Conservation (phyloP, 1,140 invertebrate species). For the Gerris buenoi region DNA sequence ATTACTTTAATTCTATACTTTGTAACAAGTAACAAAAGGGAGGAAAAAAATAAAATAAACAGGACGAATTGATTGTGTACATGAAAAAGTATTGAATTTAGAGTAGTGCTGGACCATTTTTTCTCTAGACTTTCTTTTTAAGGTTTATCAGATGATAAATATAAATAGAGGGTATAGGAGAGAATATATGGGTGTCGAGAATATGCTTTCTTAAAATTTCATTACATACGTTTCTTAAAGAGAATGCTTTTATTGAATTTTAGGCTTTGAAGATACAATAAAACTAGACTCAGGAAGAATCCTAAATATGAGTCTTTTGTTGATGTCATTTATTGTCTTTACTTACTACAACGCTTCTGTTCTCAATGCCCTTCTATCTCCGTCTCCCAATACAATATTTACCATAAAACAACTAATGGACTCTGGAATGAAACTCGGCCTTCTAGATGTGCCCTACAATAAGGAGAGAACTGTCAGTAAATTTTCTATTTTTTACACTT, state of each 20-base stretch:
- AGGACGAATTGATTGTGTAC: no score
- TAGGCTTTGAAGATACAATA: not conserved
- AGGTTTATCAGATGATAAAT: no score
- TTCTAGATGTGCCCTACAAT: not conserved
- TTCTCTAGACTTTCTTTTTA: no score
- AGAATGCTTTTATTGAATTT: not conserved
- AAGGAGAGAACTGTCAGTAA: not conserved
- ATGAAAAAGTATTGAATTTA: no score
- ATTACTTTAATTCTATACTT: no score
- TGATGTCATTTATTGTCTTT: constrained; percentile 2
- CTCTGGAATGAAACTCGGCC: not conserved
- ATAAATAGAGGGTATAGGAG: no score
- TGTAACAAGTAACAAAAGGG: no score
- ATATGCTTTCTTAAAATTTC: no score
- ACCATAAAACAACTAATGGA: not conserved
- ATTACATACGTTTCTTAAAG: no score
- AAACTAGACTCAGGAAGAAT: not conserved
- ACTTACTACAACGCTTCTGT: constrained; percentile 10
- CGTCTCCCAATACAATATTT: not conserved
- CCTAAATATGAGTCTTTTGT: not conserved
- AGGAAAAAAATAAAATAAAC: no score
- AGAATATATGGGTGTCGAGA: no score
- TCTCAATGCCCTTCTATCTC: constrained; percentile 4
- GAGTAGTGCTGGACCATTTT: no score
- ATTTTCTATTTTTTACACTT: not conserved